A percentile compares a stretch with the other conserved stretches of the same genome.
phyloP scores from a whole-genome alignment of 2,113 vertebrate genomes.

The Salminus brasiliensis region DNA sequence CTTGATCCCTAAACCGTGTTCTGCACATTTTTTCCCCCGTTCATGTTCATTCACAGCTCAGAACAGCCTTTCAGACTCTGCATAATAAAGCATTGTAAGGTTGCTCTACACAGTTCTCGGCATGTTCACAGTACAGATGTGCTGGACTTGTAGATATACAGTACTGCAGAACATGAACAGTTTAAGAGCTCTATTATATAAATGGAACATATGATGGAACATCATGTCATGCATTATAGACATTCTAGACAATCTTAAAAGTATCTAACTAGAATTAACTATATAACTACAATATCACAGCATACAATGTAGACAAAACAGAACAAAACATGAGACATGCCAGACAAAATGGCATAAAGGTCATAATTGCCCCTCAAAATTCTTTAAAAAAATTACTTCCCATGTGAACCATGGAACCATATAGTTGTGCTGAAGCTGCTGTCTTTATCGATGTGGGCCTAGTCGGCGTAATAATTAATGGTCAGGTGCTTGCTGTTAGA shows the following conservation, averaged over 20 bases:
- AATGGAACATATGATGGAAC: too few species aligned
- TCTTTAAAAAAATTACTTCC: too few species aligned
- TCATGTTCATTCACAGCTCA: conserved; percentile 17
- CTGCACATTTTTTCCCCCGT: neutral
- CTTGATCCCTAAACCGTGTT: conserved; percentile 28
- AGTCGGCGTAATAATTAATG: conserved; percentile 4
- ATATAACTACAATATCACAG: too few species aligned
- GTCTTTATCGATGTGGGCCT: neutral
- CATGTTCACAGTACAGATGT: neutral
- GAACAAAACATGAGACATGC: too few species aligned
- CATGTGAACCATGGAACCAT: neutral
- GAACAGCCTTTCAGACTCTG: conserved; percentile 25
- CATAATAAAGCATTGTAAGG: conserved; percentile 39
- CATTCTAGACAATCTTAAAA: too few species aligned
- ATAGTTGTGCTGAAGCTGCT: neutral
- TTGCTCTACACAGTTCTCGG: neutral
- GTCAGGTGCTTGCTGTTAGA: conserved; percentile 17
- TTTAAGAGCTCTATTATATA: neutral
- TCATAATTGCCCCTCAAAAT: too few species aligned
- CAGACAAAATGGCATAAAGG: too few species aligned
- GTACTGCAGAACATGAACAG: neutral
- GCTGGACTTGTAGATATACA: neutral
- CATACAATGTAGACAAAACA: too few species aligned
- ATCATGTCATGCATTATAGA: too few species aligned
- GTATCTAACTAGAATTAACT: too few species aligned